Conservation (phyloP, 2,888 invertebrate species). For the Lypha dubia region DNA sequence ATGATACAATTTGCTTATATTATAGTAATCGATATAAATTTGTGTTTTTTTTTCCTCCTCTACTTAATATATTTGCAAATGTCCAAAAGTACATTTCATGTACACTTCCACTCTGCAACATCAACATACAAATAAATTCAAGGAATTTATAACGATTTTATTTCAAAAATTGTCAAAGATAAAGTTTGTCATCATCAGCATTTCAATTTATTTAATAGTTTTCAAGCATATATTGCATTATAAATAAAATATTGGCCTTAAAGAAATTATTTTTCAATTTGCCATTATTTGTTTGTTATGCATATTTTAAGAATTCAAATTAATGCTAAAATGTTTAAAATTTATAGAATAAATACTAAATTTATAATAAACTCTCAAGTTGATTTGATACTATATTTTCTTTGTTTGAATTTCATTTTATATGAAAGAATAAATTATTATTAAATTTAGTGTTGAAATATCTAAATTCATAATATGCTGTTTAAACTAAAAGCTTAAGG, state of each 20-base stretch:
- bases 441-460: constrained; percentile 44
- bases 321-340: too few relatives aligned
- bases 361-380: too few relatives aligned
- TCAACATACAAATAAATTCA: neutral
- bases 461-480: neutral
- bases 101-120: neutral
- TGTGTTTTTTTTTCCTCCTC: neutral
- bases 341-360: neutral
- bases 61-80: neutral
- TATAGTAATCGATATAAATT: constrained; percentile 3
- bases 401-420: too few relatives aligned
- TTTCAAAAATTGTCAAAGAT: neutral
- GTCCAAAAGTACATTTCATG: neutral
- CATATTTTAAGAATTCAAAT: too few relatives aligned
- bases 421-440: neutral
- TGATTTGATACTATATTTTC: too few relatives aligned
- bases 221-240: neutral
- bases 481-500: constrained; percentile 7
- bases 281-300: neutral
- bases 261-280: neutral
- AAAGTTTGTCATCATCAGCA: neutral
- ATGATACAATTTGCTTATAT: constrained; percentile 14
- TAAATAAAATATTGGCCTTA: neutral
- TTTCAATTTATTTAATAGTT: neutral
- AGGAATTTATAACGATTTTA: neutral